Base-by-base conservation (phyloP, 2,888 invertebrate genomes). In the Athalia circularis region DNA sequence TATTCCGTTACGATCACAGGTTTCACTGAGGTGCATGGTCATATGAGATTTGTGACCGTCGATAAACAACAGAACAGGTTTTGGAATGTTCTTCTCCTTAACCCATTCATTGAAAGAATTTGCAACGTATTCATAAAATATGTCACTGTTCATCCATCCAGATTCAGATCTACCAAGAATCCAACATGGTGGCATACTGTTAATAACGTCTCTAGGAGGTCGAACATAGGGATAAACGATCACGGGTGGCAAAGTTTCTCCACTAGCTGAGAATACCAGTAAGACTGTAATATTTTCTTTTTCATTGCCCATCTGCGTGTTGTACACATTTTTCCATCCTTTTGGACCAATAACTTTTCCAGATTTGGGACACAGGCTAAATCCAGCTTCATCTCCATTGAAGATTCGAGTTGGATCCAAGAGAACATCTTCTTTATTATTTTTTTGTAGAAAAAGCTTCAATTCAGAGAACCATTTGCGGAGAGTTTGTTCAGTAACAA, bases 211-310 rank as follows among this genome's bases (percentile, higher is more conserved):
- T 61, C 83, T 85, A 70, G 85, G 77, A 50, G 64, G 61, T 75
- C 77, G 65, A 68, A 76, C 68, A 62, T 75, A 77, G 50, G 83
- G 87, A 74, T 85, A 86, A 52, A 83, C 82, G 7, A 84, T 83
- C 54, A 81, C 79, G 15, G 84, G 85, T 11, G 85, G 85, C 67
- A 82, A 78, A 11, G 84, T 78, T 29, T 84, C 61, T 4, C 86
- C 83, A 75, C 15, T 59, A 7, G 87, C 87, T 68, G 79, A 79
- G 65, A 86, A 83, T 8, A 79, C 80, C 9, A 85, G 70, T 9
- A 87, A 65, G 0, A 86, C 85, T 4, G 87, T 87, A n/a, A 87
- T 8, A 54, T 80, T 84, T 11, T 85, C 85, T 82, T 87, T 87
- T 79, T 86, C 86, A 29, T 83, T 85, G 3, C 83, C 81, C 15